These are phyloP conservation scores for Coreius guichenoti DNA, from an alignment of 2,797 vertebrate species.

Conservation along the genomic window DNA sequence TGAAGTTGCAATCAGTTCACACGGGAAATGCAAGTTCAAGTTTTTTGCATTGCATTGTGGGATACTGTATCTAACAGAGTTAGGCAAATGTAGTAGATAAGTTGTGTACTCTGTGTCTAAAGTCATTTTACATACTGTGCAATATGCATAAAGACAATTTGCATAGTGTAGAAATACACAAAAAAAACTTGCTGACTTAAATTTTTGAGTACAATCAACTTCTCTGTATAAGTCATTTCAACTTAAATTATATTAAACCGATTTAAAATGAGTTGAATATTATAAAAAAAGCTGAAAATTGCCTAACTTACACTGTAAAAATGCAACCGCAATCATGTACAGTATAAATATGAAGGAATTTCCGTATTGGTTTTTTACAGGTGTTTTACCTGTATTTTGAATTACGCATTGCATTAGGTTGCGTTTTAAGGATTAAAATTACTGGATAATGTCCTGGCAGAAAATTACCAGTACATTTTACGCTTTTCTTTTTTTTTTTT, in stretches of 20 bases:
- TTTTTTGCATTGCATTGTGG: neutral
- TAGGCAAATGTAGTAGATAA: neutral
- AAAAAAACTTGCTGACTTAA: neutral
- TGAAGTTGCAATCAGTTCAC: neutral
- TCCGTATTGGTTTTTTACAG: no score
- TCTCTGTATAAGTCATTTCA: neutral
- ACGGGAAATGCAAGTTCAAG: neutral
- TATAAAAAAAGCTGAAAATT: no score
- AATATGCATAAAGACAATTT: neutral
- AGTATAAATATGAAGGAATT: no score
- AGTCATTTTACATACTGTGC: neutral
- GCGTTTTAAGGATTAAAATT: no score
- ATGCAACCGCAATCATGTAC: no score
- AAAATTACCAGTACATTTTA: no score
- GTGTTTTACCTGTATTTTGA: no score
- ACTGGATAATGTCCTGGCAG: no score
- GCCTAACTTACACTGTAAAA: neutral
- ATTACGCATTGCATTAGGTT: no score
- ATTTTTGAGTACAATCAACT: neutral
- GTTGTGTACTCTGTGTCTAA: neutral
- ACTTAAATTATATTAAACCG: neutral
- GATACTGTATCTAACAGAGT: neutral
- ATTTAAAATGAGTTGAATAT: neutral
- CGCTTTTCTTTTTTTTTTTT: no score
- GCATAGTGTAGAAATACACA: neutral